Evolutionary conservation across 1,140 invertebrate genomes (phyloP).

Genomic region (Vanessa atalanta): DNA sequence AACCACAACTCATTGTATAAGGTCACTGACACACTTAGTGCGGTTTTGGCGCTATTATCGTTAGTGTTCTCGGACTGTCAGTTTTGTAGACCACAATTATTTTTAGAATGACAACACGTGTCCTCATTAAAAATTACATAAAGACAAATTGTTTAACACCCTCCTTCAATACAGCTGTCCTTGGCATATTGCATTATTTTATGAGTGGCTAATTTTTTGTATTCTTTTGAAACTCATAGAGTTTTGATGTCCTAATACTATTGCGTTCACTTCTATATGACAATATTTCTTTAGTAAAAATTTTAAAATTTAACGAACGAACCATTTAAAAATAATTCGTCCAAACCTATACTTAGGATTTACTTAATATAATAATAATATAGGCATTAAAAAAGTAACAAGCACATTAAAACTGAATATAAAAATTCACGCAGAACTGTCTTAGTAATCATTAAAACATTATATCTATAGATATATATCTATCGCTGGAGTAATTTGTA

Average conservation of each 20-base stretch:
- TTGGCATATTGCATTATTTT: constrained; percentile 35
- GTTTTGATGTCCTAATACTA: background rate
- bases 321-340: no score
- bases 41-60: constrained; percentile 24
- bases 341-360: no score
- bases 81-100: constrained; percentile 12
- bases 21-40: constrained; percentile 47
- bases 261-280: background rate
- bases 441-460: background rate
- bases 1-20: constrained; percentile 45
- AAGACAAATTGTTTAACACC: constrained; percentile 16
- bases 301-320: no score
- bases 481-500: background rate
- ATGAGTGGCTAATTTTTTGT: constrained; percentile 4
- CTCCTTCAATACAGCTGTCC: constrained; percentile 10
- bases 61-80: constrained; percentile 2
- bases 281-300: background rate
- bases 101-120: constrained; percentile 9
- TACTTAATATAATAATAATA: no score
- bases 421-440: no score
- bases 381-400: no score
- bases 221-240: constrained; percentile 14
- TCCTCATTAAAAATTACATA: constrained; percentile 16
- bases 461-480: background rate
- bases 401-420: no score